Percentiles rank a stretch among this genome's conserved stretches.
phyloP scores from a whole-genome alignment of 2,797 vertebrate genomes.

The Dryobates pubescens region DNA sequence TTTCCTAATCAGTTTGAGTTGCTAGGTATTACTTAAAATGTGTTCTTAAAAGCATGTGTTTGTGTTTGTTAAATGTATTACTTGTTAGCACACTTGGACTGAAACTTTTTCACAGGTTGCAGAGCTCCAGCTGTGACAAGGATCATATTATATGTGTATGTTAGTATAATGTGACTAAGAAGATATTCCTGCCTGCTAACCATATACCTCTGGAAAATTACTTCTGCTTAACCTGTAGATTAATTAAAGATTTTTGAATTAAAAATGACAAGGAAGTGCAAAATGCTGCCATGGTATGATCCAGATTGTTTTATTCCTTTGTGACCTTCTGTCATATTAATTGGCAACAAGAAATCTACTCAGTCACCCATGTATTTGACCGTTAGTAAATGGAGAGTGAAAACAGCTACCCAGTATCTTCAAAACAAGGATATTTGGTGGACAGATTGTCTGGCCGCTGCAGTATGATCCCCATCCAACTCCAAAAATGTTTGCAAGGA shows the following conservation, averaged over 20 bases:
- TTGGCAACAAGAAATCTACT: neutral
- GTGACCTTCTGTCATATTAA: neutral
- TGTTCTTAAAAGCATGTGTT: neutral
- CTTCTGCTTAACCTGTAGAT: neutral
- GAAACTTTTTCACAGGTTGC: neutral
- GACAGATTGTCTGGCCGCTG: slow-evolving; percentile 53
- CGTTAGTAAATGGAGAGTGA: slow-evolving; percentile 17
- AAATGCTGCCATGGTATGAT: neutral
- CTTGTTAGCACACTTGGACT: neutral
- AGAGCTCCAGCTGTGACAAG: neutral
- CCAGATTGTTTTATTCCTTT: neutral
- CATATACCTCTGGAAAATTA: neutral
- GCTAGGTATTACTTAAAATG: neutral
- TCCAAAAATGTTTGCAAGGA: slow-evolving; percentile 45
- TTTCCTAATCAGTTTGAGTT: neutral
- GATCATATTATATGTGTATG: neutral
- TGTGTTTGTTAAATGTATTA: neutral
- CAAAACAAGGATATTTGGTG: neutral
- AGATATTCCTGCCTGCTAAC: neutral
- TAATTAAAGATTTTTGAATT: neutral
- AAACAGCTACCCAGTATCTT: neutral
- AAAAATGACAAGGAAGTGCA: neutral
- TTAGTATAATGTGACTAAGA: neutral
- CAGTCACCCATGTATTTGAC: neutral
- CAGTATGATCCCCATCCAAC: neutral